A percentile compares a stretch with the other conserved stretches of the same genome.
phyloP scores from a whole-genome alignment of 2,113 vertebrate species.

The Amia ocellicauda region DNA sequence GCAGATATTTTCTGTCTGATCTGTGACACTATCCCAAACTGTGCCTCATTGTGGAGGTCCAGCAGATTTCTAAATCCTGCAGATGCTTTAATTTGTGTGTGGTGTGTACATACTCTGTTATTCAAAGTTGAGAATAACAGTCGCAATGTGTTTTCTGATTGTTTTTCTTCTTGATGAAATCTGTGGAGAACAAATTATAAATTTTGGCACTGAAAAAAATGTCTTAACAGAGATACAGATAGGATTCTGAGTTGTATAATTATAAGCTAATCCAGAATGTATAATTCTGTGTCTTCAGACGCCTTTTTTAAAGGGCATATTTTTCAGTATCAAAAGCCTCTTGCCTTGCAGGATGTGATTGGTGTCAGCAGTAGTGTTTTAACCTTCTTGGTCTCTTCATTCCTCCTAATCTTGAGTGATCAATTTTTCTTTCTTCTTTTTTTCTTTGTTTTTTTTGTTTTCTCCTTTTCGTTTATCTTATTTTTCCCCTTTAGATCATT shows the following conservation, averaged over 20 bases:
- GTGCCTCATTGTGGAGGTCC: no score
- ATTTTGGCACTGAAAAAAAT: conserved; percentile 21
- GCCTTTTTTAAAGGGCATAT: not conserved
- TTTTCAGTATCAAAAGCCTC: conserved; percentile 22
- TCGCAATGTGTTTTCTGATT: no score
- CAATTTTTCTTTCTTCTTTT: conserved; percentile 28
- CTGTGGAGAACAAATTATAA: conserved; percentile 1
- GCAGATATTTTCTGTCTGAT: no score
- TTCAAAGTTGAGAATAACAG: no score
- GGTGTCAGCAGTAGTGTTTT: conserved; percentile 18
- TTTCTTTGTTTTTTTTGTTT: conserved; percentile 69
- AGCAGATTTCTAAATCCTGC: no score
- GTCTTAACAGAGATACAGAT: no score
- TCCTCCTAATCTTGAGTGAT: conserved; percentile 44
- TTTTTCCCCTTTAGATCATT: conserved; percentile 95
- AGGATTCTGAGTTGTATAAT: no score
- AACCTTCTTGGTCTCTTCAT: conserved; percentile 18
- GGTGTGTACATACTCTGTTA: no score
- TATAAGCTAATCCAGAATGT: no score
- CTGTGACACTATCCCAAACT: no score
- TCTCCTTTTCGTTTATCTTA: conserved; percentile 33
- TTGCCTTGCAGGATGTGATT: not conserved
- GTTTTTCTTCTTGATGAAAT: conserved; percentile 12
- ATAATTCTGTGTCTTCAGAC: no score
- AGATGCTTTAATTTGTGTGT: no score